Percentiles rank a stretch among this genome's conserved stretches.
Evolutionary conservation across 2,113 vertebrate genomes (phyloP).

Genomic region (Zapornia atra): DNA sequence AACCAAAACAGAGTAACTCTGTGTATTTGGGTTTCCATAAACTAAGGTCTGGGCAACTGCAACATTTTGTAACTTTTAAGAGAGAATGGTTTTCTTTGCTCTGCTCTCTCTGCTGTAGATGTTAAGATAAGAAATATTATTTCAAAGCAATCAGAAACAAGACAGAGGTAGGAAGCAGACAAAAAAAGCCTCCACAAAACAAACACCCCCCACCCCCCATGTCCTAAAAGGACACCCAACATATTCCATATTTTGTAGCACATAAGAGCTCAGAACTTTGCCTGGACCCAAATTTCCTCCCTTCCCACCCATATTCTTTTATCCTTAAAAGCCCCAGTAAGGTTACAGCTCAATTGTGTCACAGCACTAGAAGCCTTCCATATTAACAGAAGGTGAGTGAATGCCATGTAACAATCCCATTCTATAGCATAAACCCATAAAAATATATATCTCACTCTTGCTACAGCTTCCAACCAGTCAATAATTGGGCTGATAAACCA

Average conservation of each 20-base stretch:
- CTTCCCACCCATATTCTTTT: not conserved
- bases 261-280: not conserved
- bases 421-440: constrained; percentile 34
- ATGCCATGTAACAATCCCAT: not conserved
- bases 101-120: constrained; percentile 6
- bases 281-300: constrained; percentile 44
- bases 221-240: not conserved
- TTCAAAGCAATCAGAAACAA: not conserved
- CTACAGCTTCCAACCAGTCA: constrained; percentile 12
- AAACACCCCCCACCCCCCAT: not conserved
- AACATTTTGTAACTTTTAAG: constrained; percentile 45
- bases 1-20: constrained; percentile 41
- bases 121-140: not conserved
- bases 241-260: not conserved
- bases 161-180: not conserved
- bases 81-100: constrained; percentile 1
- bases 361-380: not conserved
- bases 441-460: constrained; percentile 52
- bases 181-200: not conserved
- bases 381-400: not conserved
- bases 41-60: constrained; percentile 31
- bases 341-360: not conserved
- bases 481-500: not conserved
- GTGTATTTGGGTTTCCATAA: constrained; percentile 50
- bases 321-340: not conserved